Base-by-base conservation (phyloP, 2,888 invertebrate genomes). In the Drosophila paucipuncta region DNA sequence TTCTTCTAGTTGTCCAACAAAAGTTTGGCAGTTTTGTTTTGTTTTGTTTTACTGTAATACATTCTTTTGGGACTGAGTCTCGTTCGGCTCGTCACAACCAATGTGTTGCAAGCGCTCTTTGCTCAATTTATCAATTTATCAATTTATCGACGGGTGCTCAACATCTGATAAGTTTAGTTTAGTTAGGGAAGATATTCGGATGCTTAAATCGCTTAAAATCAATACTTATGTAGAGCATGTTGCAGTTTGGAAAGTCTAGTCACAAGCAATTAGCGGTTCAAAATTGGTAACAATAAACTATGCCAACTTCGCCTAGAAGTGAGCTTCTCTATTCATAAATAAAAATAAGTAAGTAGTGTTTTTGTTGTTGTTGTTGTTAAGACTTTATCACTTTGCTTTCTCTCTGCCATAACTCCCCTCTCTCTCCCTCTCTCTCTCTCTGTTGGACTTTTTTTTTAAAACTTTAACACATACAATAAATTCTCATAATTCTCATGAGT, bases 341-440 rank as follows among this genome's bases (percentile, higher is more conserved):
- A 68, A 54, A 63, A 67, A 54, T 77, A 68, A 68, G 69, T 71
- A 75, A 75, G 78, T 74, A 78, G 75, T 77, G 76, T 43, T 47
- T 13, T 47, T 22, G 43, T 55, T 55, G 54, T 53, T 53, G 53
- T 55, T 58, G 58, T 78, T 71, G 73, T 76, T 77, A 75, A 83
- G 82, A 82, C 68, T 73, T 76, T 86, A 87, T 89, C 87, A 87
- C 87, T 89, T 89, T 77, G 83, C 89, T 87, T 85, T 87, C 77
- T 82, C 60, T 68, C 73, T 28, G 39, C 59, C 52, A 49, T 53
- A 54, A 58, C 62, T 64, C 28, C 18, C 50, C 28, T n/a, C 55
- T n/a, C 49, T 16, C 54, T 16, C 49, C 1, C 13, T 7, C 22
- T 28, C 30, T 47, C 16, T 25, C 35, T 47, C 22, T 47, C 47